phyloP scores from a whole-genome alignment of 1,140 invertebrate genomes.

The Batillaria attramentaria region DNA sequence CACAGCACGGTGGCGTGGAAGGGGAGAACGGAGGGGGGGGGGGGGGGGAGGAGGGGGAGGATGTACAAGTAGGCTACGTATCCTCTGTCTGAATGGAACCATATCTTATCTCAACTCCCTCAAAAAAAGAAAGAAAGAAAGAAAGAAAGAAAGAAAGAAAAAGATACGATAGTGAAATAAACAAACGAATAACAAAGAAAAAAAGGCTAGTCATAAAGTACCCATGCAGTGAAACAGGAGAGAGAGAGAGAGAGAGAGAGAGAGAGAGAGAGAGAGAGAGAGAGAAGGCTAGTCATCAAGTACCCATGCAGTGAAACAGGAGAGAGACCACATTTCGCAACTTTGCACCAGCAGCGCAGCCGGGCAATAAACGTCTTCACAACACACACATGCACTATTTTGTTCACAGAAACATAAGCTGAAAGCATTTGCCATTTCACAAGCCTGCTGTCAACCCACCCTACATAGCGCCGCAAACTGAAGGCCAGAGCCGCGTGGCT shows the following conservation, averaged over 20 bases:
- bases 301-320: too few relatives aligned
- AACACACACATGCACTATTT: neutral
- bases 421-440: neutral
- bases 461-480: neutral
- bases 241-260: neutral
- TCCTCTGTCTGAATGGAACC: neutral
- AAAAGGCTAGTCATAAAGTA: too few relatives aligned
- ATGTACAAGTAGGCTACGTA: neutral
- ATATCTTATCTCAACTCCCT: neutral
- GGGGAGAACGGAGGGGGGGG: too few relatives aligned
- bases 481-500: neutral
- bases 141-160: slow-evolving; percentile 14
- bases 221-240: neutral
- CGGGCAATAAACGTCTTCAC: neutral
- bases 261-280: slow-evolving; percentile 4
- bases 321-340: neutral
- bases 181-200: too few relatives aligned
- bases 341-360: neutral
- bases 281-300: neutral
- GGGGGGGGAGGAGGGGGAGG: too few relatives aligned
- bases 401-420: neutral
- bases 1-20: too few relatives aligned
- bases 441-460: neutral
- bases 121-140: neutral
- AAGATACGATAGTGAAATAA: too few relatives aligned